Evolutionary conservation across 2,113 vertebrate species (phyloP), one percentile per base, ranked within the genome.

Genomic region (Plecturocebus donacophilus): DNA sequence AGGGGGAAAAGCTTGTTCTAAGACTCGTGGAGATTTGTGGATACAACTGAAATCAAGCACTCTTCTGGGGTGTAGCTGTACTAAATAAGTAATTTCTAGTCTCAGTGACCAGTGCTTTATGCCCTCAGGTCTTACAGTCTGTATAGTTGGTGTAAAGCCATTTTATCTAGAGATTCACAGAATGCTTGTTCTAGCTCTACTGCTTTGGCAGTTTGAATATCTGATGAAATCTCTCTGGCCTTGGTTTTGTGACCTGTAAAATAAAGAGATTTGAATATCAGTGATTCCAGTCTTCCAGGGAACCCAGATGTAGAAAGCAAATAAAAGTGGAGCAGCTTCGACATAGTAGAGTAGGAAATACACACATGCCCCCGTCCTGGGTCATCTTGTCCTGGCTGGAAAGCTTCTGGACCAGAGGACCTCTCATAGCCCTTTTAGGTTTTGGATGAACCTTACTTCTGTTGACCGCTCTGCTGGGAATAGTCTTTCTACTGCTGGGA

Each of bases 391-490:
- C 79, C 87, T 23, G 49, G 19, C 38, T 10, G 25, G 38, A 66
- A 83, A 77, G 79, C 79, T 40, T 20, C 76, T 61, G 49, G 35
- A 52, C 35, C 88, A 42, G 30, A 61, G 4, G 35, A 40, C 75
- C 38, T 70, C 92, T 54, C 3, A 1, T 3, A 23, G 23, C 58
- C 45, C 73, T 73, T 61, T 86, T 38, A 42, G 47, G 8, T 42
- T 82, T 23, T 25, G 42, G 82, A 91, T 81, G 87, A 95, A 76
- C 75, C 40, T 16, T 89, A 10, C 66, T 93, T 90, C 85, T 89
- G 47, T 47, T 93, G 96, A 49, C 87, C 58, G 21, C 71, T 93
- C 56, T 84, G 21, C 94, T 83, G 56, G 58, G 85, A 90, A 52
- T 70, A 19, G 19, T 32, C 86, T 96, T 58, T 91, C 66, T 84